Percentiles rank a stretch among this genome's conserved stretches.
Conservation (phyloP, 2,888 invertebrate genomes). For the Fragum fragum region DNA sequence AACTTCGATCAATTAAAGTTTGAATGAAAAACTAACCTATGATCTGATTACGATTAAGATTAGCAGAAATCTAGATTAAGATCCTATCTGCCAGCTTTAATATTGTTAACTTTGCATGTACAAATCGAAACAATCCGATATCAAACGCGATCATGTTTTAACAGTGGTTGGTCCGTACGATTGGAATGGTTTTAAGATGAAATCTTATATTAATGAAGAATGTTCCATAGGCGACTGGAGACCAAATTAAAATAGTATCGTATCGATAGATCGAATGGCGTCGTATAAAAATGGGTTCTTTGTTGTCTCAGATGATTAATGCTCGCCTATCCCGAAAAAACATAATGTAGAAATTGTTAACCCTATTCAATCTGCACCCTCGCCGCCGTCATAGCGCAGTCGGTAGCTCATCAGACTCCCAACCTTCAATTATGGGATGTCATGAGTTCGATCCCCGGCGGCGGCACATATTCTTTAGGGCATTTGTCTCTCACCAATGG, state of each 20-base stretch:
- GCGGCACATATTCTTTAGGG: no score
- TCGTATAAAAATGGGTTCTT: neutral
- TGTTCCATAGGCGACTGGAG: conserved; percentile 4
- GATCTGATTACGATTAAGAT: conserved; percentile 30
- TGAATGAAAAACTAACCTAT: conserved; percentile 22
- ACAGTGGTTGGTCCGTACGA: conserved; percentile 5
- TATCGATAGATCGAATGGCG: neutral
- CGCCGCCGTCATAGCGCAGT: no score
- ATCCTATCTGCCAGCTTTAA: conserved; percentile 16
- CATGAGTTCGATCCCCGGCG: no score
- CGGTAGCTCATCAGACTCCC: no score
- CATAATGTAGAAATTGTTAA: no score
- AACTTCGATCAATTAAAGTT: conserved; percentile 26
- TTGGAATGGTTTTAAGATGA: conserved; percentile 4
- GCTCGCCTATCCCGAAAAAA: no score
- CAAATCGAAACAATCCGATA: conserved; percentile 17
- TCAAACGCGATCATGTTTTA: conserved; percentile 20
- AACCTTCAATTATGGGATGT: no score
- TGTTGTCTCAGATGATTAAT: no score
- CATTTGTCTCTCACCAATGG: no score
- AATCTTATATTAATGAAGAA: conserved; percentile 13
- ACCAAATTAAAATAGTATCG: neutral
- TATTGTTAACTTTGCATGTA: conserved; percentile 26
- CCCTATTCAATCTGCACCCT: no score
- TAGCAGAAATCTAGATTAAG: conserved; percentile 17